Evolutionary conservation across 2,113 vertebrate genomes (phyloP).

Genomic region (Pteruthius melanotis): DNA sequence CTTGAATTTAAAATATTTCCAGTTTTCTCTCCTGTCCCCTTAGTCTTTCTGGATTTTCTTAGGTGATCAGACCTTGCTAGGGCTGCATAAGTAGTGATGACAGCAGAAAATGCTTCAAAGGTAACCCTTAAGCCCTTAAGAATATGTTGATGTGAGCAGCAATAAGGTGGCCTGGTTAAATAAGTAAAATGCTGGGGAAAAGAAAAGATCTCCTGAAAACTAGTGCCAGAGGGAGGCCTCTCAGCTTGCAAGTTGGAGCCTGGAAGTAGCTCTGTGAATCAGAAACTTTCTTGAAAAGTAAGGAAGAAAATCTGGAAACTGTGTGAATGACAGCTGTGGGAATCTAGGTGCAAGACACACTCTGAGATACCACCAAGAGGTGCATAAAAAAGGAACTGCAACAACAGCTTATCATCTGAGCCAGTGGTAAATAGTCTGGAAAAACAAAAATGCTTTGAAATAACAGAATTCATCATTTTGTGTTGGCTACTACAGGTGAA

Average conservation of each 20-base stretch:
- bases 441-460: not conserved
- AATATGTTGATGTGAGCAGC: not conserved
- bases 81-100: not conserved
- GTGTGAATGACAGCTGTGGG: not conserved
- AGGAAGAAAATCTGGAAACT: not conserved
- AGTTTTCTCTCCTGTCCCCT: not conserved
- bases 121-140: not conserved
- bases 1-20: not conserved
- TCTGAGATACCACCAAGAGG: not conserved
- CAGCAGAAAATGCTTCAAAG: not conserved
- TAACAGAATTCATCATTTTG: not conserved
- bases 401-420: not conserved
- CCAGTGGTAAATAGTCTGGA: not conserved
- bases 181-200: not conserved
- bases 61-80: not conserved
- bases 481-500: not conserved
- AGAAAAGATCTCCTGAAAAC: not conserved
- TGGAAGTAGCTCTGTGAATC: not conserved
- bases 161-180: not conserved
- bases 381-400: not conserved
- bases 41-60: not conserved
- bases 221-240: not conserved
- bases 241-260: not conserved
- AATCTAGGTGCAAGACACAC: not conserved
- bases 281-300: not conserved